These are phyloP conservation scores for Orestias chungarensis DNA, from an alignment of 2,797 vertebrate genomes.

Conservation along the genomic window DNA sequence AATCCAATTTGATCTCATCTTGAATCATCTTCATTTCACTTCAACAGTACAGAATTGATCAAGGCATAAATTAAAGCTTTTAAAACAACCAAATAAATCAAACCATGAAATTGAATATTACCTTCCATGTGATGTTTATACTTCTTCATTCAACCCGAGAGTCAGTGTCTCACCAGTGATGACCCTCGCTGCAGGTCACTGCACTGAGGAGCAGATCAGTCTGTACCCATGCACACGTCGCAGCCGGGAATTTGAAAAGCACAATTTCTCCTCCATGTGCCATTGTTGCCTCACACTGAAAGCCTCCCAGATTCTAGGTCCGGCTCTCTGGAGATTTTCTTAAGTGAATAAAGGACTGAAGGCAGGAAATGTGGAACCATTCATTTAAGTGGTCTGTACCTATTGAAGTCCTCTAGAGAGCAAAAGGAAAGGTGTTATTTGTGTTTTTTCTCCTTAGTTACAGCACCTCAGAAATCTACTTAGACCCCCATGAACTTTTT, in stretches of 20 bases:
- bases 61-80: neutral
- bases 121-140: neutral
- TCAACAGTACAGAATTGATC: too few relatives aligned
- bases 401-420: neutral
- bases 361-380: neutral
- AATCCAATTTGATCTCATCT: too few relatives aligned
- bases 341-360: neutral
- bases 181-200: neutral
- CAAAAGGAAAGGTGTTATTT: neutral
- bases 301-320: neutral
- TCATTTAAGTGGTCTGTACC: neutral
- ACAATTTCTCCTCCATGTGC: neutral
- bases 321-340: neutral
- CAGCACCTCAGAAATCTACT: neutral
- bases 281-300: neutral
- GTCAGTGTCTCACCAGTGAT: too few relatives aligned
- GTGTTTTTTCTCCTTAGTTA: neutral
- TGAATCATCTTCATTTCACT: too few relatives aligned
- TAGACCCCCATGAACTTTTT: neutral
- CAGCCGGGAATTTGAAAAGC: neutral
- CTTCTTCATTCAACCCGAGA: too few relatives aligned
- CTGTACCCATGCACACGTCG: neutral
- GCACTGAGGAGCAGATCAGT: neutral
- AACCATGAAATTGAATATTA: neutral
- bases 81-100: neutral